Base-by-base conservation (phyloP, 2,113 vertebrate species). In the Corydoras sp. region DNA sequence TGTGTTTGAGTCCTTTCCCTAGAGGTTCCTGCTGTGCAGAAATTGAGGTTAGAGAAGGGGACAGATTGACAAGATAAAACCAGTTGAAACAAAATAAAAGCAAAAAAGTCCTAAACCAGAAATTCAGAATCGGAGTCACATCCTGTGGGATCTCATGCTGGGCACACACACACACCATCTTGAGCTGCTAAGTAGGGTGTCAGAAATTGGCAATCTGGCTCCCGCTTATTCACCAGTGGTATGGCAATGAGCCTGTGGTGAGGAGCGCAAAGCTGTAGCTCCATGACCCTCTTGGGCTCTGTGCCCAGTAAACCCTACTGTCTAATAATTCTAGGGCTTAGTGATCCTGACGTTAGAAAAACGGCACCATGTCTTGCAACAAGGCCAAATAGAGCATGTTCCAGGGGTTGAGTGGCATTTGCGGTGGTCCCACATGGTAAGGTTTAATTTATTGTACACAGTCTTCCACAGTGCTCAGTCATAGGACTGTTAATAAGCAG, bases 171-270 rank as follows among this genome's bases (percentile, higher is more conserved):
- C 48, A 55, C 68, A 69, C 70, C 73, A 77, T 71, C 73, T 81
- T 76, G 68, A 75, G 67, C 67, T 70, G 69, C 60, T 31, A 74
- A 68, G 75, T 58, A 65, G 72, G 73, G 72, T 76, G 69, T 71
- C 53, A 58, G 69, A 63, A 12, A 77, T 81, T 77, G 73, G 18
- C 67, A 77, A 73, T 81, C 68, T 77, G 65, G 61, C 65, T 65
- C 69, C 72, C 65, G 75, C 63, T 73, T 65, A 58, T 75, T 67
- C 75, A 64, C 75, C 75, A 72, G 75, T 70, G 75, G 65, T 73
- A 65, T 77, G 56, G 63, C 56, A 67, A 77, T 76, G 70, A 76
- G 63, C 65, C 59, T 49, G 56, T 68, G 73, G 70, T 74, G 71
- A 59, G 76, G 65, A 69, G 54, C 58, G 73, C 50, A 65, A 59